These are phyloP conservation scores for Megalurothrips usitatus DNA, from an alignment of 2,888 invertebrate species.

Conservation along the genomic window DNA sequence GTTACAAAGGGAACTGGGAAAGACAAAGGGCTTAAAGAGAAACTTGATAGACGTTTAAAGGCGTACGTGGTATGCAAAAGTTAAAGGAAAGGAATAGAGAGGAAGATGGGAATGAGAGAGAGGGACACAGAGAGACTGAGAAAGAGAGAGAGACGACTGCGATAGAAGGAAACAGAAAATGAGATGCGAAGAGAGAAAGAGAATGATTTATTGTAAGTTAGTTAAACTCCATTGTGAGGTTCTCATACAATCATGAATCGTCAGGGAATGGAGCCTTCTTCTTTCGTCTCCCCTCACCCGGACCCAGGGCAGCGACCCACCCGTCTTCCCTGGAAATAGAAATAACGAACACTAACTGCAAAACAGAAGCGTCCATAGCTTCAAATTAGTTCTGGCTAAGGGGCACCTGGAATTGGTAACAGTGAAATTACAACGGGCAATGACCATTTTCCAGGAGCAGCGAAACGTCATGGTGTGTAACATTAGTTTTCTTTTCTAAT, in stretches of 20 bases:
- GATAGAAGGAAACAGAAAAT: background rate
- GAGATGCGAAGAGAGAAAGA: slow-evolving; percentile 2
- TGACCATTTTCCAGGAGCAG: no score
- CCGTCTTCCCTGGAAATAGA: background rate
- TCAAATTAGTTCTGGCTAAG: background rate
- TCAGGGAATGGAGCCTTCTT: slow-evolving; percentile 19
- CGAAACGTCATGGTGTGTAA: no score
- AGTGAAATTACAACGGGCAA: no score
- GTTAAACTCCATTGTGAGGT: slow-evolving; percentile 26
- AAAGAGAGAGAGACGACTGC: background rate
- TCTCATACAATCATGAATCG: slow-evolving; percentile 26
- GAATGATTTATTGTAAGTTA: slow-evolving; percentile 27
- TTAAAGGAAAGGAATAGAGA: background rate
- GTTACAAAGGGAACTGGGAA: slow-evolving; percentile 3
- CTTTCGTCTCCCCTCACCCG: background rate
- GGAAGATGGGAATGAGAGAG: background rate
- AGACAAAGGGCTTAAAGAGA: slow-evolving; percentile 20
- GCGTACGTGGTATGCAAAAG: slow-evolving; percentile 24
- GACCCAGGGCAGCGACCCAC: background rate
- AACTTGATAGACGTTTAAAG: slow-evolving; percentile 25
- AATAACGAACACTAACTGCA: background rate
- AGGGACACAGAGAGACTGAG: background rate
- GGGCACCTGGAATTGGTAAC: no score
- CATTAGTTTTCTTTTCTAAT: no score
- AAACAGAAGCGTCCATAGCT: background rate